phyloP scores from a whole-genome alignment of 1,140 invertebrate genomes.

The Trichonephila inaurata region DNA sequence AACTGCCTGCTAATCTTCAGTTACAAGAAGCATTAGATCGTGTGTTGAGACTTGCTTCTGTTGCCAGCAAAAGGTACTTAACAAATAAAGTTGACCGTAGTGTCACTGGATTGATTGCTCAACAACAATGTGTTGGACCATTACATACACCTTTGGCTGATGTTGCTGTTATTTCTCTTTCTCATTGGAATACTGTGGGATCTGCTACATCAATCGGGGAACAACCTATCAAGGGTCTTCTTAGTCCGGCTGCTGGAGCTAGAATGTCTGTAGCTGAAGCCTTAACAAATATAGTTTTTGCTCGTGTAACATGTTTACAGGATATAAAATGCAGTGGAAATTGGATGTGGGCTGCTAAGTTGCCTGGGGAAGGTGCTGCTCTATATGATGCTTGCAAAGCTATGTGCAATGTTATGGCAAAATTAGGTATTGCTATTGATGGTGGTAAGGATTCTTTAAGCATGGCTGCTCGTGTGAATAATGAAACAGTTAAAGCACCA shows the following conservation, averaged over 20 bases:
- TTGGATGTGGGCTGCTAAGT: conserved; percentile 99
- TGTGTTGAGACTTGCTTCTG: conserved; percentile 93
- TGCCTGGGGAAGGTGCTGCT: conserved; percentile 93
- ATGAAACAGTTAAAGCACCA: conserved; percentile 90
- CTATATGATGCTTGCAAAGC: conserved; percentile 92
- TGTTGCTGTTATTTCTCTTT: conserved; percentile 94
- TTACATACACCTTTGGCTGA: conserved; percentile 97
- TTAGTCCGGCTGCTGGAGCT: conserved; percentile 90
- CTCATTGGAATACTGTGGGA: conserved; percentile 85
- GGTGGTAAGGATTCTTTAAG: conserved; percentile 99
- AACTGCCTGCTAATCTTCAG: conserved; percentile 83
- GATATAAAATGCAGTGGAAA: conserved; percentile 98
- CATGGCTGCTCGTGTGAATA: conserved; percentile 94
- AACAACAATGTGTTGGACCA: conserved; percentile 98
- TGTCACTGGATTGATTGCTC: conserved; percentile 95
- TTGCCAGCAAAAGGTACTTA: conserved; percentile 96
- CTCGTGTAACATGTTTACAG: conserved; percentile 89
- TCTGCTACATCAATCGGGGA: conserved; percentile 97
- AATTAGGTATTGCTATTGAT: conserved; percentile 95
- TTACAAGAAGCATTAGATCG: conserved; percentile 87
- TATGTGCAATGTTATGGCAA: conserved; percentile 92
- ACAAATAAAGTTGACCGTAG: conserved; percentile 97
- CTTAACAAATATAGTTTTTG: conserved; percentile 97
- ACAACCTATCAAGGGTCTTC: conserved; percentile 95
- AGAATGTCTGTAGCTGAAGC: conserved; percentile 96